Conservation (phyloP, 1,140 invertebrate species). For the Stenopsyche tienmushanensis region DNA sequence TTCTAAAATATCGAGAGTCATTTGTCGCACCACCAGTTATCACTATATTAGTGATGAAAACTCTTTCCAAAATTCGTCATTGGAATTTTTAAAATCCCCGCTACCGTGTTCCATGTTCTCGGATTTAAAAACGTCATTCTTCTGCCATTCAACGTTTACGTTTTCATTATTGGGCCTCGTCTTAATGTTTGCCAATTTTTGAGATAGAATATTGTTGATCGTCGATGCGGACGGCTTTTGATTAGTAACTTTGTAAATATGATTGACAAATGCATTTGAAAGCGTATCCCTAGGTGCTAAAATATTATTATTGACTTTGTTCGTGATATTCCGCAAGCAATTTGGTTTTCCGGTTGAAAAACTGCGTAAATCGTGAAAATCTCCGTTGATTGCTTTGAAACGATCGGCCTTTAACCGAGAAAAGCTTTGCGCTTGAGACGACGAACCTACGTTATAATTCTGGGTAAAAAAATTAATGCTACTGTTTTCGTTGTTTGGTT, state of each 20-base stretch:
- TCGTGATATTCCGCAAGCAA: slow-evolving; percentile 37
- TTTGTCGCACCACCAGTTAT: neutral
- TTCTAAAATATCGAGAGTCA: neutral
- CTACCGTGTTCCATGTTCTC: slow-evolving; percentile 2
- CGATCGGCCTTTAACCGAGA: slow-evolving; percentile 53
- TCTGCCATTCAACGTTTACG: slow-evolving; percentile 1
- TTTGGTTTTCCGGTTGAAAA: slow-evolving; percentile 5
- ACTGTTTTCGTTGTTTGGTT: slow-evolving; percentile 43
- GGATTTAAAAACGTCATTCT: neutral
- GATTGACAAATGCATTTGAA: slow-evolving; percentile 52
- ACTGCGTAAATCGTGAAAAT: slow-evolving; percentile 27
- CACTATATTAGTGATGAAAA: neutral
- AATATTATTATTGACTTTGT: slow-evolving; percentile 42
- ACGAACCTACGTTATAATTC: slow-evolving; percentile 18
- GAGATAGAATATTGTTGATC: slow-evolving; percentile 54
- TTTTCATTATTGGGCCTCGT: neutral
- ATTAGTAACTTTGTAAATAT: slow-evolving; percentile 57
- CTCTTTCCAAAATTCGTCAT: slow-evolving; percentile 14
- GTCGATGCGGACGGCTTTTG: slow-evolving; percentile 53
- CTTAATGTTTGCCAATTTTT: slow-evolving; percentile 45
- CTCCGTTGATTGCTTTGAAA: slow-evolving; percentile 47
- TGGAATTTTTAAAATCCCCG: neutral
- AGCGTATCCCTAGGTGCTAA: slow-evolving; percentile 53
- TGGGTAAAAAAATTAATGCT: slow-evolving; percentile 45
- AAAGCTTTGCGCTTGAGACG: slow-evolving; percentile 46